Evolutionary conservation across 1,140 invertebrate genomes (phyloP), one percentile per base, ranked within the genome.

Genomic region (Frieseomelitta varia): DNA sequence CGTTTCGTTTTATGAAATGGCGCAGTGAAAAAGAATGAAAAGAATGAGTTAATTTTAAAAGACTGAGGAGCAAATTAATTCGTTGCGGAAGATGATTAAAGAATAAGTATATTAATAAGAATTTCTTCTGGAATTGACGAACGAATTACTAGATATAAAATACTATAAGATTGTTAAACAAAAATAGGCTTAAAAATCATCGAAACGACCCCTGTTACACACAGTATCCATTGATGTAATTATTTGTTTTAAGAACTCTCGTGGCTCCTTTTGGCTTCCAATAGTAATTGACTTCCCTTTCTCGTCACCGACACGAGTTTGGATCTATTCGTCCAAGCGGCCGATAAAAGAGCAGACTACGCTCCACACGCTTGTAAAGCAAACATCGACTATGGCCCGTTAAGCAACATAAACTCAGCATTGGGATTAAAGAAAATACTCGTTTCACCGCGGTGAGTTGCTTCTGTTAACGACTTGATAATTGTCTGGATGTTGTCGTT

Each of bases 371-470:
- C 71, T 85, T 71, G 39, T 15, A 65, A 47, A 51, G 65, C 71
- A 73, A 88, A 79, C 83, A 88, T 75, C 61, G 72, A 79, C 65
- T 56, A 30, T 51, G 67, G 71, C 65, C 63, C 75, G 67, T 53
- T 58, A 69, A 69, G 47, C 27, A 55, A 76, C 56, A 58, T 85
- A 83, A 82, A 75, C 69, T 56, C 39, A 21, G 47, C 73, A 34
- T 81, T 61, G 72, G 27, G 55, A 58, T 71, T 79, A 51, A 79
- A 79, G 87, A 85, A 88, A 88, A 79, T 53, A 67, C 21, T 17
- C 39, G 39, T 47, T 67, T 56, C 58, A 63, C 34, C 55, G 39
- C 39, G 51, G 10, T 4, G 47, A 47, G 0, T 65, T 79, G 30
- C 8, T 17, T n/a, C 58, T 51, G 61, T 72, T 71, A 88, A 61